These are phyloP conservation scores for Pyrrhosoma nymphula DNA, from an alignment of 2,888 invertebrate genomes.

Conservation along the genomic window DNA sequence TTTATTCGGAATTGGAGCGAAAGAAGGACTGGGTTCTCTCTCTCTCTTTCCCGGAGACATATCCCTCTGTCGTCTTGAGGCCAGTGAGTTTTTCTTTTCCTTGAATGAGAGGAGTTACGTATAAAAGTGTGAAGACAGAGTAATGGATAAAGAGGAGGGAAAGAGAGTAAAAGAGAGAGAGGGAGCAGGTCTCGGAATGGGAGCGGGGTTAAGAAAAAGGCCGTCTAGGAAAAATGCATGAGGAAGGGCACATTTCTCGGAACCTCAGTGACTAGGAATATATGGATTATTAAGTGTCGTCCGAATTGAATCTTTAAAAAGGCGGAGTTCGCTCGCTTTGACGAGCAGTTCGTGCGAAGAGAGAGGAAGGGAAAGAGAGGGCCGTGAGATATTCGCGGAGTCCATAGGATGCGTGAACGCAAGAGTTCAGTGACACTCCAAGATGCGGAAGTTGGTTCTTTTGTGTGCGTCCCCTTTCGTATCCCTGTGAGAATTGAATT, in stretches of 20 bases:
- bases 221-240: not conserved
- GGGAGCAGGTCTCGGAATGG: not conserved
- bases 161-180: not conserved
- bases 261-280: not conserved
- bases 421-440: too few species aligned
- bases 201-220: not conserved
- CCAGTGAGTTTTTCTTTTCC: not conserved
- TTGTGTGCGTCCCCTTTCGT: too few species aligned
- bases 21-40: not conserved
- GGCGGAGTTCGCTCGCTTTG: not conserved
- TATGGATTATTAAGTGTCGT: slow-evolving; percentile 2
- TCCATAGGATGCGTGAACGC: too few species aligned
- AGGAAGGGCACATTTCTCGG: not conserved
- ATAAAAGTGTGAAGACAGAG: not conserved
- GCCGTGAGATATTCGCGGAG: too few species aligned
- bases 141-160: not conserved
- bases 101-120: not conserved
- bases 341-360: not conserved
- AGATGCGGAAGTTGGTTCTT: too few species aligned
- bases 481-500: too few species aligned
- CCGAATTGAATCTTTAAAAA: not conserved
- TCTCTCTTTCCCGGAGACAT: not conserved
- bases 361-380: too few species aligned
- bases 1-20: slow-evolving; percentile 8
- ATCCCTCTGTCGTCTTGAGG: not conserved